phyloP scores from a whole-genome alignment of 2,888 invertebrate species.

The Pegoplata infirma region DNA sequence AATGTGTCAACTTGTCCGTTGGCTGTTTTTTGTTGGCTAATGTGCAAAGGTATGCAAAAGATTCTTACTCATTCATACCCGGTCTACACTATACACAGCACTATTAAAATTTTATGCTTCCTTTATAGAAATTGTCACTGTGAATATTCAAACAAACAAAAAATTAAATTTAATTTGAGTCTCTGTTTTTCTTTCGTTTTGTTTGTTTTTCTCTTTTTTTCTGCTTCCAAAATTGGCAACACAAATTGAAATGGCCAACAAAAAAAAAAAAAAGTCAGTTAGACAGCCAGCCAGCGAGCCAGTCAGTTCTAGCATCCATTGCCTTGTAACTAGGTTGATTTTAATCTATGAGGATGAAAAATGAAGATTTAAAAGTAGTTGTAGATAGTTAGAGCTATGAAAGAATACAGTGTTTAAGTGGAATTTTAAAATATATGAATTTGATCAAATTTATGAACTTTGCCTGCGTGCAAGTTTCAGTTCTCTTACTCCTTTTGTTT shows the following conservation, averaged over 20 bases:
- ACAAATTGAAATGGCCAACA: constrained; percentile 22
- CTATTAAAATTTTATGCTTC: constrained; percentile 20
- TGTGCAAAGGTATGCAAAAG: not conserved
- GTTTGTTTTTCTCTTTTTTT: not conserved
- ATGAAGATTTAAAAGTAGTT: too few relatives aligned
- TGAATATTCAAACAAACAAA: constrained; percentile 1
- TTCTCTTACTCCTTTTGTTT: too few relatives aligned
- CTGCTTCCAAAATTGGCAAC: constrained; percentile 12
- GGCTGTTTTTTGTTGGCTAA: too few relatives aligned
- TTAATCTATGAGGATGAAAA: constrained; percentile 33
- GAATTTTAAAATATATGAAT: too few relatives aligned
- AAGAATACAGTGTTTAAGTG: not conserved
- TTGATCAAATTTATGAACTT: too few relatives aligned
- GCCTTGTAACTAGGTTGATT: constrained; percentile 43
- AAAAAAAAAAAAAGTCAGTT: too few relatives aligned
- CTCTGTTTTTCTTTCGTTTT: too few relatives aligned
- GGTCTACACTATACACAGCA: not conserved
- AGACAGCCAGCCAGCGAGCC: not conserved
- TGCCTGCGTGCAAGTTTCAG: too few relatives aligned
- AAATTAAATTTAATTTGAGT: constrained; percentile 17
- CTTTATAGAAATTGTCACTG: constrained; percentile 5
- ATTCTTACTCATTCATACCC: too few relatives aligned
- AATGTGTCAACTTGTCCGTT: constrained; percentile 50
- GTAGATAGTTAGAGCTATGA: not conserved
- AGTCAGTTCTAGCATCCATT: not conserved